phyloP scores from a whole-genome alignment of 2,888 invertebrate species.

The Muschampia plurimacula region DNA sequence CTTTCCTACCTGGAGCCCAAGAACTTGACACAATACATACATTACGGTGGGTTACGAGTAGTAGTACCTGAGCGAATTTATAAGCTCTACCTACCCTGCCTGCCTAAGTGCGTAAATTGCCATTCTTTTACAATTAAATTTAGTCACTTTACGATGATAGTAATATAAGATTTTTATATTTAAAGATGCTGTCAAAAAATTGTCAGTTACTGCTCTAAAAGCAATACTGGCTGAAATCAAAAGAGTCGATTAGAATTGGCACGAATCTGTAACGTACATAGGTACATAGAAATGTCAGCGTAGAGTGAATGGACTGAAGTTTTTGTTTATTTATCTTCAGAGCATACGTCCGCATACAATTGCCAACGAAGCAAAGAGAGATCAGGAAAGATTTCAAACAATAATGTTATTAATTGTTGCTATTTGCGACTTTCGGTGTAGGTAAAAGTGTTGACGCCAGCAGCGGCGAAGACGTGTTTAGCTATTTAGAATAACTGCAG shows the following conservation, averaged over 20 bases:
- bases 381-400: constrained; percentile 68
- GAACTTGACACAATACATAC: too few species aligned
- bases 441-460: constrained; percentile 49
- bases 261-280: constrained; percentile 61
- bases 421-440: constrained; percentile 41
- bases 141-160: not conserved
- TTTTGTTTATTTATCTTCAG: constrained; percentile 75
- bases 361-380: constrained; percentile 73
- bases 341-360: constrained; percentile 75
- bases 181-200: not conserved
- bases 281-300: constrained; percentile 71
- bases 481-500: constrained; percentile 11
- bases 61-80: too few species aligned
- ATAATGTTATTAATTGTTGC: constrained; percentile 59
- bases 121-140: too few species aligned
- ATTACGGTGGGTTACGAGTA: too few species aligned
- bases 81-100: too few species aligned
- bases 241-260: constrained; percentile 68
- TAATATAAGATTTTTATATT: not conserved
- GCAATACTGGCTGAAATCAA: constrained; percentile 53
- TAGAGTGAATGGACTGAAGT: constrained; percentile 81
- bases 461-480: constrained; percentile 46
- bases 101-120: too few species aligned
- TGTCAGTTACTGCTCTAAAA: constrained; percentile 10
- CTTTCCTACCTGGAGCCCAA: too few species aligned